Base-by-base conservation (phyloP, 2,797 vertebrate genomes). In the Myotis myotis region DNA sequence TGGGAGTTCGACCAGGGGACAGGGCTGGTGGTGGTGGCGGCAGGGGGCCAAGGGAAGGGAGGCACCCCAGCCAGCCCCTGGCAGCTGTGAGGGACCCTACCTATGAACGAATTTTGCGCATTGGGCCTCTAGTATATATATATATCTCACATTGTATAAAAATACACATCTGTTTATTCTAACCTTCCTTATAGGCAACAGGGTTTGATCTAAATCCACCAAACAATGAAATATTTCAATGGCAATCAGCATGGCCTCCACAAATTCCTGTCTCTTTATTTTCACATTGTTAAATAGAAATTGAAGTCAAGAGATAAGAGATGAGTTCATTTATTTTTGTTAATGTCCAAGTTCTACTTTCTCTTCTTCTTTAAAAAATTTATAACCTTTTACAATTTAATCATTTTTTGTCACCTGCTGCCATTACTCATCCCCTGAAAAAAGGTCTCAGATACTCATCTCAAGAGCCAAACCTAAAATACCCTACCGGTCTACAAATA, bases 381-480 rank as follows among this genome's bases (percentile, higher is more conserved):
- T 91, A n/a, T 28, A 36, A 71, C 20, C 44, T 72, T 84, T 94
- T 76, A 91, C 30, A 92, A 30, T 92, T 76, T 87, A 91, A 92
- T 94, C 81, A 85, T 55, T 95, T 96, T 86, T 71, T 89, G 55
- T 93, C 83, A 81, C 38, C 78, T 86, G 81, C 72, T 92, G 25
- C 30, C 79, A 38, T 90, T 76, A 92, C 93, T 80, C 89, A 5
- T 49, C 53, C 79, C 36, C n/a, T 87, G 51, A 53, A 92, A 91
- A 84, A 82, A 75, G 72, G 82, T 94, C 96, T 97, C 95, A 95
- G 97, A 92, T 97, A 97, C 96, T 89, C 7, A n/a, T 95, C 60
- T 91, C 93, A 95, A 86, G 96, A 79, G 92, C 78, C 68, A 91
- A 96, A 92, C 47, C 66, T 87, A 78, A 95, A 97, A 89, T 68